phyloP scores from a whole-genome alignment of 2,797 vertebrate species.

The Todus mexicanus region DNA sequence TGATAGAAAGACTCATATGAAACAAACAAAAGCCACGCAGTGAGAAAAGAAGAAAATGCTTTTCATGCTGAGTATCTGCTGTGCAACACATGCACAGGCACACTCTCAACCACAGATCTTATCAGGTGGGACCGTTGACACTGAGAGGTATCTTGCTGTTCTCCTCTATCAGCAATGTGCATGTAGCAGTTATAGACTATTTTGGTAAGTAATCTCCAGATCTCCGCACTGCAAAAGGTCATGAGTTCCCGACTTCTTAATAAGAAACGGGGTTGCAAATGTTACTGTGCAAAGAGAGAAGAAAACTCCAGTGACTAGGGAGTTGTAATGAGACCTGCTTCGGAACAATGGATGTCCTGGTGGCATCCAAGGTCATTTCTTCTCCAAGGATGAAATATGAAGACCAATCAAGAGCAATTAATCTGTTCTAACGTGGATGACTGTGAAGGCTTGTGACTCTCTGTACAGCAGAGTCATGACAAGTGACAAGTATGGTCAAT shows the following conservation, averaged over 20 bases:
- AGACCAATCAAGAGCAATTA: neutral
- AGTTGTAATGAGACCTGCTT: neutral
- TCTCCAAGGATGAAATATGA: neutral
- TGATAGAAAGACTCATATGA: neutral
- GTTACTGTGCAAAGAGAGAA: neutral
- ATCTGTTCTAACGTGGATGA: neutral
- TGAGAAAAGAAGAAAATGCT: neutral
- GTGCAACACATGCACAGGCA: neutral
- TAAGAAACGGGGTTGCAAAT: neutral
- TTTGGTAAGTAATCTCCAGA: slow-evolving; percentile 33
- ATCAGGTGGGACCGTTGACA: neutral
- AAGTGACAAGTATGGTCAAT: fast-evolving
- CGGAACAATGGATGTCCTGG: neutral
- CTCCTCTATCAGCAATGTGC: neutral
- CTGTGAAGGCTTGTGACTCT: neutral
- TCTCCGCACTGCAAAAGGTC: slow-evolving; percentile 28
- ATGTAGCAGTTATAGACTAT: neutral
- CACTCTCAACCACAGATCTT: slow-evolving; percentile 34
- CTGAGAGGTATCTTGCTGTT: neutral
- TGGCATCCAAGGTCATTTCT: neutral
- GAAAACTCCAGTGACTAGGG: neutral
- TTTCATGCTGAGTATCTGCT: neutral
- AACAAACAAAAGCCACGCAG: neutral
- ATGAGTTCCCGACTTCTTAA: neutral
- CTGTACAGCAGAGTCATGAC: neutral